Evolutionary conservation across 2,888 invertebrate species (phyloP).

Genomic region (Ferdinandea cuprea): DNA sequence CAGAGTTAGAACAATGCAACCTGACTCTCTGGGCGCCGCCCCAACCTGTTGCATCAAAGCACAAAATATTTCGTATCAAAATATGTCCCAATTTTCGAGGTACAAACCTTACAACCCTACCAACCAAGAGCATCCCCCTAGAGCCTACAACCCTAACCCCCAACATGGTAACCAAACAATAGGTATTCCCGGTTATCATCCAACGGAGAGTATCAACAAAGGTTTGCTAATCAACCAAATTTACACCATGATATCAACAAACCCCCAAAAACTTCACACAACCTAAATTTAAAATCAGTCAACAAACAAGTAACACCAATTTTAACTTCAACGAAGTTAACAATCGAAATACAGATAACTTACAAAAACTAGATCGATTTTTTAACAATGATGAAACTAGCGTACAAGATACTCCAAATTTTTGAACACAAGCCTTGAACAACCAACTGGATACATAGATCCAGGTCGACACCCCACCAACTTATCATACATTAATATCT

Average conservation of each 20-base stretch:
- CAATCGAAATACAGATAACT: constrained; percentile 1
- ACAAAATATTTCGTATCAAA: constrained; percentile 33
- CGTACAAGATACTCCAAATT: constrained; percentile 3
- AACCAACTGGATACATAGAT: constrained; percentile 8
- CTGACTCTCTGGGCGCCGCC: constrained; percentile 40
- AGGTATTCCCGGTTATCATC: constrained; percentile 9
- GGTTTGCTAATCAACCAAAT: background rate
- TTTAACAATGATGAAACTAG: constrained; percentile 17
- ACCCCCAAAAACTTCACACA: too few species aligned
- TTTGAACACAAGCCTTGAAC: constrained; percentile 7
- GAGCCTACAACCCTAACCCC: background rate
- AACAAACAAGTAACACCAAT: constrained; percentile 23
- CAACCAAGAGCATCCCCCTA: background rate
- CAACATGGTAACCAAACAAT: constrained; percentile 5
- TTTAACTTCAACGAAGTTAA: constrained; percentile 35
- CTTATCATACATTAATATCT: background rate
- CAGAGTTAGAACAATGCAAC: constrained; percentile 75
- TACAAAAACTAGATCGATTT: constrained; percentile 25
- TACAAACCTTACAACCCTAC: constrained; percentile 25
- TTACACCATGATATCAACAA: background rate
- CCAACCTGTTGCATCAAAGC: constrained; percentile 9
- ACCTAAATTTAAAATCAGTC: constrained; percentile 14
- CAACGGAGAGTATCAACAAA: background rate
- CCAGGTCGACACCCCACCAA: background rate
- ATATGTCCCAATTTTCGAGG: background rate